Base-by-base conservation (phyloP, 1,140 invertebrate genomes). In the Anoplophora glabripennis region DNA sequence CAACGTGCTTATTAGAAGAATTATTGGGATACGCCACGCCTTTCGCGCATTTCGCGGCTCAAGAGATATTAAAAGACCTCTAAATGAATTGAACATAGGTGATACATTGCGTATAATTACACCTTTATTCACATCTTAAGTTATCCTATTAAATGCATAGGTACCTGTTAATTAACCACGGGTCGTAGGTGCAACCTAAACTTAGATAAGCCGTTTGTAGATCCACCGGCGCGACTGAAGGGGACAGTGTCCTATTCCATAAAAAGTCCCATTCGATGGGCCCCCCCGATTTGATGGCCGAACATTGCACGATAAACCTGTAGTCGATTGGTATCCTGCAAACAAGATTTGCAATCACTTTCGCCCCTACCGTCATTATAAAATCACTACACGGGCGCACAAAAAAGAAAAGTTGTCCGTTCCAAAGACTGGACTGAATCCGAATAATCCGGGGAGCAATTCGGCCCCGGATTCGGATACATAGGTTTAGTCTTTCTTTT, bases 121-220 rank as follows among this genome's bases (percentile, higher is more conserved):
- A 49, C 17, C 8, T 11, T 34, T 34, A 9, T 17, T 10, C 8
- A 11, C 8, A 7, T 34, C 17, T 28, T 33, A 5, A 28, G 21
- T 28, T 5, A 28, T 2, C 21, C 5, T 28, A 28, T 28, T 28
- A 28, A 28, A 41, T n/a, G n/a, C n/a, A n/a, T n/a, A n/a, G n/a
- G n/a, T 57, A 72, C 72, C 62, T 73, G 46, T 72, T 72, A 11
- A 75, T 72, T 35, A 73, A 48, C 72, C 72, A 73, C 11, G 72
- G 67, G 57, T 73, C 69, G 38, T 69, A 64, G 8, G 69, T 69
- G 57, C 72, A 73, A 21, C 72, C 72, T 15, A 73, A 61, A 53
- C 65, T 70, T 12, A 67, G 54, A 46, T 71, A 73, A 2, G 65
- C 59, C 11, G 63, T 67, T 65, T 72, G 63, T 15, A 72, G 41